Percentiles rank a stretch among this genome's conserved stretches.
These are phyloP conservation scores for Pyrgus malvae DNA, from an alignment of 2,888 invertebrate species.

Conservation along the genomic window DNA sequence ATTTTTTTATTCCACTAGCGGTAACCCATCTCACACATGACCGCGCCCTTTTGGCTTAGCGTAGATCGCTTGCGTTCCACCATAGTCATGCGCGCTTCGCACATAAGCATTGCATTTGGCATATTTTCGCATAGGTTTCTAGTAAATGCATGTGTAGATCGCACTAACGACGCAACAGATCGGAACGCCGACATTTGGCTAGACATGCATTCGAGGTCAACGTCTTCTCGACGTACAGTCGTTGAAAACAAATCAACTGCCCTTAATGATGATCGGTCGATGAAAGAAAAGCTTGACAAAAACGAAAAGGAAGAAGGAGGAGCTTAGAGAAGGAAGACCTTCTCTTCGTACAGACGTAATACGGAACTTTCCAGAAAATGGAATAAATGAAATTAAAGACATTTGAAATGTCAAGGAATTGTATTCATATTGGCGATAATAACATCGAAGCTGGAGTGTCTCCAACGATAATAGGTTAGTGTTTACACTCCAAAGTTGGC, in stretches of 20 bases:
- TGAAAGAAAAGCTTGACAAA: background rate
- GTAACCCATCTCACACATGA: too few relatives aligned
- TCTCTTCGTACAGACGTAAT: too few relatives aligned
- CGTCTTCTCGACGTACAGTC: constrained; percentile 62
- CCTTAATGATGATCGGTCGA: constrained; percentile 10
- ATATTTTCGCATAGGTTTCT: constrained; percentile 18
- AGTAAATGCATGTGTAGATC: constrained; percentile 20
- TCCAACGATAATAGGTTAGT: too few relatives aligned
- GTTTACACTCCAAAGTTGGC: too few relatives aligned
- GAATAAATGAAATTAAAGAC: background rate
- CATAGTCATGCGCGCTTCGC: too few relatives aligned
- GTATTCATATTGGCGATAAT: too few relatives aligned
- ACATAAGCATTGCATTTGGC: constrained; percentile 13
- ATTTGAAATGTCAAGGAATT: too few relatives aligned
- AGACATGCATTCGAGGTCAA: constrained; percentile 73
- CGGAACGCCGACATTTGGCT: constrained; percentile 64
- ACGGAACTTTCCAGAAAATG: too few relatives aligned
- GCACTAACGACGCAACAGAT: constrained; percentile 34
- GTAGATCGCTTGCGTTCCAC: too few relatives aligned
- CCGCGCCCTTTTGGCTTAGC: too few relatives aligned
- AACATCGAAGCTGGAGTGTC: too few relatives aligned
- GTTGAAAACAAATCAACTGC: constrained; percentile 29
- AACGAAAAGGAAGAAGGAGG: background rate
- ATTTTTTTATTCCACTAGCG: too few relatives aligned
- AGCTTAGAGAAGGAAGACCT: background rate